Base-by-base conservation (phyloP, 1,140 invertebrate species). In the Coptotermes formosanus region DNA sequence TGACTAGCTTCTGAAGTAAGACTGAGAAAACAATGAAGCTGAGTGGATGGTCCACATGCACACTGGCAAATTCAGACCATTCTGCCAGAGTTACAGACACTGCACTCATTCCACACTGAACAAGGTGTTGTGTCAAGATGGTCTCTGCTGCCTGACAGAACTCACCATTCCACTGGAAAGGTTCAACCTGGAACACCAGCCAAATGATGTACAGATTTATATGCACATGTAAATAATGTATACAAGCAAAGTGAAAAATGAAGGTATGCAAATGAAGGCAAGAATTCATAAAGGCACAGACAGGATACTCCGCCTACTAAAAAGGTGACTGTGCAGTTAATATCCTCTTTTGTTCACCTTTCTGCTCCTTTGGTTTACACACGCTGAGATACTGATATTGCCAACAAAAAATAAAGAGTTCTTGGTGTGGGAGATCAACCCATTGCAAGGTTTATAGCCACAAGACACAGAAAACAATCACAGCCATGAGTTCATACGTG, bases 81-180 rank as follows among this genome's bases (percentile, higher is more conserved):
- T 96, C 94, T 32, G 95, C 93, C 0, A 97, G 90, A 4, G 91
- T 90, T 86, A 95, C 93, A 89, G 95, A 94, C 14, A 92, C 92
- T 6, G 91, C 91, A 1, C 93, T 93, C 12, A 99, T 91, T 38
- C 98, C 97, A 87, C 97, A 97, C 90, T 99, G 98, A 21, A 97
- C 96, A 52, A 95, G 94, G 91, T 99, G 97, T 90, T 99, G 98
- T 59, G 97, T 95, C 3, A 99, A 92, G 52, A 99, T 94, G 1
- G 95, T 95, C 89, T 96, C 94, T 0, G 96, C 97, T 45, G 95
- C 94, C 43, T 94, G 93, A 64, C 95, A 95, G 90, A 98, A 96
- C 88, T 95, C 94, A 32, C 97, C 97, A 86, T 93, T 93, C 97
- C 97, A 99, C 91, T 95, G 95, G 89, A 95, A 95, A 23, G 95